These are phyloP conservation scores for Pristionchus japonicus DNA, from an alignment of 2,888 invertebrate genomes.

Conservation along the genomic window DNA sequence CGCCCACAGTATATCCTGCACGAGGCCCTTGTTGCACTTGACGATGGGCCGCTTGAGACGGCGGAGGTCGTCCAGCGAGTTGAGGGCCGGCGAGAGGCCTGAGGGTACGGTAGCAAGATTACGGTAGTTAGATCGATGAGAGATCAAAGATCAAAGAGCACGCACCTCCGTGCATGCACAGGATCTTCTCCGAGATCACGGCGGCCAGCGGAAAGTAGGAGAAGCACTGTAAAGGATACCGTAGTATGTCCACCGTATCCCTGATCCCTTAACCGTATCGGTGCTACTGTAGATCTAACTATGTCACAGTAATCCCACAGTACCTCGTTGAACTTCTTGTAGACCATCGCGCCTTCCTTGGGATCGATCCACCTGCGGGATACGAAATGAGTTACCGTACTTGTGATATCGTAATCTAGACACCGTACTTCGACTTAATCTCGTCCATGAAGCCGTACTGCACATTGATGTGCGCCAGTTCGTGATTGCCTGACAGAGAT, in stretches of 20 bases:
- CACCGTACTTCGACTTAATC: constrained; percentile 25
- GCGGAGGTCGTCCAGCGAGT: constrained; percentile 59
- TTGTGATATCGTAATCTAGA: too few species aligned
- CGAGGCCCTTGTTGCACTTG: constrained; percentile 20
- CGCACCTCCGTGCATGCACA: constrained; percentile 61
- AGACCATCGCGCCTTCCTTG: constrained; percentile 47
- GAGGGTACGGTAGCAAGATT: too few species aligned
- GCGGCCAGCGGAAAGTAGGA: constrained; percentile 59
- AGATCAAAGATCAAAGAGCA: constrained; percentile 6
- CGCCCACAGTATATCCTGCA: constrained; percentile 56
- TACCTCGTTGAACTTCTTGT: constrained; percentile 54
- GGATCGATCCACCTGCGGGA: constrained; percentile 14
- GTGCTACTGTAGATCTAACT: neutral
- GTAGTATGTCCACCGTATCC: neutral
- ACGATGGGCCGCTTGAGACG: constrained; percentile 50
- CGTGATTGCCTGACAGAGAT: constrained; percentile 61
- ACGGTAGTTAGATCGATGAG: too few species aligned
- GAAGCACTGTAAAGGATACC: constrained; percentile 46
- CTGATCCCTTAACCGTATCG: neutral
- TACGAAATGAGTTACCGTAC: neutral
- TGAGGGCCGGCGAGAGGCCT: constrained; percentile 55
- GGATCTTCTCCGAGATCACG: constrained; percentile 56
- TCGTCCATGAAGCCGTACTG: constrained; percentile 57
- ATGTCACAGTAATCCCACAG: neutral
- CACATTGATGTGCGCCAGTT: constrained; percentile 58